Base-by-base conservation (phyloP, 2,113 vertebrate species). In the Lonchura striata region DNA sequence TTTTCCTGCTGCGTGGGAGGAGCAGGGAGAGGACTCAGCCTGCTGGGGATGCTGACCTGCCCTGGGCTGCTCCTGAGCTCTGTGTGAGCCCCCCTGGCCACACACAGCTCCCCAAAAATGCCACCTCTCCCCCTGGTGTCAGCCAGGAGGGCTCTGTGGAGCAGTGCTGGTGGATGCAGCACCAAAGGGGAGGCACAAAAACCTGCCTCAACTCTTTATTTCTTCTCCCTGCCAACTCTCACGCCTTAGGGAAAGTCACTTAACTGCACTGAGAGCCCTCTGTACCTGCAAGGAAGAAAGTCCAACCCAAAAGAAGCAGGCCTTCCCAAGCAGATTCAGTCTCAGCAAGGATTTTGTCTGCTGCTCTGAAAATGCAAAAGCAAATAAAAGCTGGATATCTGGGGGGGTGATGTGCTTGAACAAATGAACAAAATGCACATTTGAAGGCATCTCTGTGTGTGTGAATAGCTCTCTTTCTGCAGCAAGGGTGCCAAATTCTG, bases 1-100 rank as follows among this genome's bases (percentile, higher is more conserved):
- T 86, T 94, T 96, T 63, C 90, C 42, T 81, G 60, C 50, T 61
- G 88, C 95, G 95, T 47, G 81, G 82, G 92, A 96, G 90, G 92
- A 93, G 92, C 56, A 84, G 72, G 81, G 70, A 94, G 72, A 88
- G 46, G 52, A 91, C 64, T 82, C 66, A 79, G 70, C 77, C 61
- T 23, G 30, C 77, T 71, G 94, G 57, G 91, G 90, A 49, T 80
- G 57, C 50, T 95, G 93, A 88, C 79, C 94, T 92, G 69, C 90
- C 53, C 83, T 82, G 86, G 74, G 92, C 94, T 70, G 47, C 76
- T 91, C 63, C 85, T 35, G 88, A 90, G 81, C 94, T 52, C 49
- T 41, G 35, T 3, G 53, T 18, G 60, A 86, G 87, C 80, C 95
- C 93, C 95, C 72, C 53, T 35, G 88, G 77, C 20, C 94, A 41